Evolutionary conservation across 92 coral and sea anemone species (phyloP).

Genomic region (Heliopora coerulea): DNA sequence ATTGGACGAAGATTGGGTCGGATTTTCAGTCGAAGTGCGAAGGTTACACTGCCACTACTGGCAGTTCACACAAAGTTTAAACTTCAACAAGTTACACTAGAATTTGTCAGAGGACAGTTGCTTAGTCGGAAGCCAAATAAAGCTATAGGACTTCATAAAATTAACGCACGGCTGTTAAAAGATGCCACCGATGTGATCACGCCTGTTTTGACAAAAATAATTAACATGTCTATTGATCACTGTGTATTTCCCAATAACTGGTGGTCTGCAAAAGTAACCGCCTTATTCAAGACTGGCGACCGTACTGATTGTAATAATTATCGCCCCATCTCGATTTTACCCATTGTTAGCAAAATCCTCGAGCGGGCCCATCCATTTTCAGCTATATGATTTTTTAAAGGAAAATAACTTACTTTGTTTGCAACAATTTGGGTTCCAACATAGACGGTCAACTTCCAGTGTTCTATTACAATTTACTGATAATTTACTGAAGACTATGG

Average conservation of each 20-base stretch:
- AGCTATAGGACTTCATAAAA: conserved; percentile 37
- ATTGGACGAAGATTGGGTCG: no score
- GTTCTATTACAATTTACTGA: conserved; percentile 41
- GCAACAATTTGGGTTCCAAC: conserved; percentile 29
- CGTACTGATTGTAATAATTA: no score
- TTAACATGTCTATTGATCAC: conserved; percentile 32
- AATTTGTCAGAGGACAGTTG: conserved; percentile 6
- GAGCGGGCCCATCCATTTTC: neutral
- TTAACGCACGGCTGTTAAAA: conserved; percentile 32
- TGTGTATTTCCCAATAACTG: conserved; percentile 28
- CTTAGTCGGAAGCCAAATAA: conserved; percentile 20
- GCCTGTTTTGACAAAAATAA: conserved; percentile 31
- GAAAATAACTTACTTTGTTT: conserved; percentile 5
- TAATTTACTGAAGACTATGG: conserved; percentile 26
- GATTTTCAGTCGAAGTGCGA: no score
- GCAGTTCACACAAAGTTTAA: neutral
- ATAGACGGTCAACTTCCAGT: conserved; percentile 32
- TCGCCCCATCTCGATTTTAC: no score
- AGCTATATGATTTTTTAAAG: conserved; percentile 3
- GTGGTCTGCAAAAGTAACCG: conserved; percentile 25
- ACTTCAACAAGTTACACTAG: no score
- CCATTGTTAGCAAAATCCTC: no score
- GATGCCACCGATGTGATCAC: conserved; percentile 40
- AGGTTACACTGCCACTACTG: no score
- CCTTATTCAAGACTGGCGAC: conserved; percentile 30